Conservation (phyloP, 2,888 invertebrate species). For the Trachelus stipa region DNA sequence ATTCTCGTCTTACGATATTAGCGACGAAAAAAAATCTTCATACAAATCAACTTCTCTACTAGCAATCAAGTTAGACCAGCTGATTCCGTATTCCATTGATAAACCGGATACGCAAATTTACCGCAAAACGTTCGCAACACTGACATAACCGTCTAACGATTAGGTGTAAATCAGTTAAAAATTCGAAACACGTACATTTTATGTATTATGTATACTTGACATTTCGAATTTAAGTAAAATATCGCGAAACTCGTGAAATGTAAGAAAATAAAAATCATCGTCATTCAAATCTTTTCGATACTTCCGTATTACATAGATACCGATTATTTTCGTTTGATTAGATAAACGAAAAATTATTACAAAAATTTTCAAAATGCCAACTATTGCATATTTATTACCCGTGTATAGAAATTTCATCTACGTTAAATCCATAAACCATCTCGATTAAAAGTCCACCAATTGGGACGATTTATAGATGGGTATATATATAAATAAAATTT, state of each 20-base stretch:
- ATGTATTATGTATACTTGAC: background rate
- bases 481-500: too few relatives aligned
- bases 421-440: too few relatives aligned
- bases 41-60: background rate
- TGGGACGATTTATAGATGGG: too few relatives aligned
- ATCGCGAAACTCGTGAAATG: background rate
- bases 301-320: background rate
- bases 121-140: background rate
- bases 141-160: background rate
- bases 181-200: background rate
- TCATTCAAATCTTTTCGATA: background rate
- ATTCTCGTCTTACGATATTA: background rate
- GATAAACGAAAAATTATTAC: too few relatives aligned
- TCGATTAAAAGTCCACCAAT: too few relatives aligned
- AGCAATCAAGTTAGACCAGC: background rate
- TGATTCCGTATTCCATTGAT: background rate
- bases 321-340: too few relatives aligned
- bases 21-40: background rate
- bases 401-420: too few relatives aligned
- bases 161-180: background rate
- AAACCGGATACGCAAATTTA: background rate
- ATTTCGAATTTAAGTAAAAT: background rate
- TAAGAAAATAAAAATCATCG: background rate
- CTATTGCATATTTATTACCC: background rate
- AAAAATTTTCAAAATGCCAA: background rate